These are phyloP conservation scores for Pipistrellus pipistrellus DNA, from an alignment of 2,797 vertebrate species.

Conservation along the genomic window DNA sequence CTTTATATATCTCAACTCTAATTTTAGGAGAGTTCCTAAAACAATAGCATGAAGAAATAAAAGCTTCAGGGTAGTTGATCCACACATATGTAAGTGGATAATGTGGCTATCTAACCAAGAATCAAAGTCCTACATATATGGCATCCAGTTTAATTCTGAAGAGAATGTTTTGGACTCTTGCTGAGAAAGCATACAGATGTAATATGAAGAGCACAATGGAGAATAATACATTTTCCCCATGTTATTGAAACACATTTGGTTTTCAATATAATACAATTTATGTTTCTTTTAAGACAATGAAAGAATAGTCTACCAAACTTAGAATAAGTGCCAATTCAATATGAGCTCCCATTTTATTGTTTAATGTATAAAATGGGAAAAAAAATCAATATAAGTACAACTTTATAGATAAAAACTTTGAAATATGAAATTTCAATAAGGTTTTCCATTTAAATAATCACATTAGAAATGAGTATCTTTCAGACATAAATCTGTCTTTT, in stretches of 20 bases:
- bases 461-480: slow-evolving; percentile 8
- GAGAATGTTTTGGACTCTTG: too few relatives aligned
- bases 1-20: too few relatives aligned
- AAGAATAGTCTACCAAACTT: neutral
- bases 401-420: slow-evolving; percentile 20
- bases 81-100: too few relatives aligned
- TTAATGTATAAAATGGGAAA: neutral
- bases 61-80: too few relatives aligned
- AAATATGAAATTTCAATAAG: neutral
- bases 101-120: too few relatives aligned
- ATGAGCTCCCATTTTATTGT: neutral
- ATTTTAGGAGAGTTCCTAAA: too few relatives aligned
- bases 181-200: too few relatives aligned
- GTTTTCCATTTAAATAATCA: slow-evolving; percentile 30
- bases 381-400: neutral
- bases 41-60: too few relatives aligned
- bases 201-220: too few relatives aligned
- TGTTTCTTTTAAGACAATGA: neutral
- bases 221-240: neutral
- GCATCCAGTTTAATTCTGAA: too few relatives aligned
- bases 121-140: too few relatives aligned
- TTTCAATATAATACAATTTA: slow-evolving; percentile 1
- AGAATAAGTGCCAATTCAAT: neutral
- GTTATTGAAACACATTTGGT: neutral
- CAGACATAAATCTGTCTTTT: neutral